Evolutionary conservation across 2,113 vertebrate genomes (phyloP).

Genomic region (Stercorarius parasiticus): DNA sequence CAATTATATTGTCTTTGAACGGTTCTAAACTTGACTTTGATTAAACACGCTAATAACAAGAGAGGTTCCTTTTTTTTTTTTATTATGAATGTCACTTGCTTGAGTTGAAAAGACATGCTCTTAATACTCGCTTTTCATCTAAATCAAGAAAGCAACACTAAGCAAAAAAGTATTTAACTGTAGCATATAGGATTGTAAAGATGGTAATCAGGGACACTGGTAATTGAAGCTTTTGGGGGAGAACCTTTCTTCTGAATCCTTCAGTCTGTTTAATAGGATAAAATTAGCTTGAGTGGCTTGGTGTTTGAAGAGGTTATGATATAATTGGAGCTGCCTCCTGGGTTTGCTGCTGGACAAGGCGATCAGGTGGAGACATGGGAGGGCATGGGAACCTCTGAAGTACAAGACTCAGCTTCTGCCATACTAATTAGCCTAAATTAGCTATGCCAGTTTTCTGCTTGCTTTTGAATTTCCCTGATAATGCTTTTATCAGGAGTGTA

Average conservation of each 20-base stretch:
- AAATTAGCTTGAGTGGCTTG: constrained; percentile 81
- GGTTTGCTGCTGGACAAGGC: constrained; percentile 81
- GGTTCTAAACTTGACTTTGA: constrained; percentile 76
- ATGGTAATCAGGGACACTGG: constrained; percentile 80
- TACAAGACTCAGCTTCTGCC: constrained; percentile 67
- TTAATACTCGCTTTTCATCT: constrained; percentile 79
- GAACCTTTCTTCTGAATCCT: constrained; percentile 82
- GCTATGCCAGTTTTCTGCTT: constrained; percentile 80
- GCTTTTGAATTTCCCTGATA: constrained; percentile 77
- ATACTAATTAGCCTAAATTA: constrained; percentile 82
- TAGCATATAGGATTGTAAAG: constrained; percentile 75
- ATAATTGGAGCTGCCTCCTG: constrained; percentile 82
- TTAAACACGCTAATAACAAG: constrained; percentile 68
- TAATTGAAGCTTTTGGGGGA: constrained; percentile 82
- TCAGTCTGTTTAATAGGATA: constrained; percentile 84
- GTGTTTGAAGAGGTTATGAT: constrained; percentile 84
- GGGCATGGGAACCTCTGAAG: constrained; percentile 76
- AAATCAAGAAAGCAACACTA: constrained; percentile 75
- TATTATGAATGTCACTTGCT: constrained; percentile 69
- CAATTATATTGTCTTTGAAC: constrained; percentile 51
- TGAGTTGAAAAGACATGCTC: constrained; percentile 74
- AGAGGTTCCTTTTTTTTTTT: constrained; percentile 49
- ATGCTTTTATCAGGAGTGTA: constrained; percentile 65
- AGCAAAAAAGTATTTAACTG: constrained; percentile 78
- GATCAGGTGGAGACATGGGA: constrained; percentile 78